phyloP scores from a whole-genome alignment of 2,888 invertebrate species.

The Sarcophaga caerulescens region DNA sequence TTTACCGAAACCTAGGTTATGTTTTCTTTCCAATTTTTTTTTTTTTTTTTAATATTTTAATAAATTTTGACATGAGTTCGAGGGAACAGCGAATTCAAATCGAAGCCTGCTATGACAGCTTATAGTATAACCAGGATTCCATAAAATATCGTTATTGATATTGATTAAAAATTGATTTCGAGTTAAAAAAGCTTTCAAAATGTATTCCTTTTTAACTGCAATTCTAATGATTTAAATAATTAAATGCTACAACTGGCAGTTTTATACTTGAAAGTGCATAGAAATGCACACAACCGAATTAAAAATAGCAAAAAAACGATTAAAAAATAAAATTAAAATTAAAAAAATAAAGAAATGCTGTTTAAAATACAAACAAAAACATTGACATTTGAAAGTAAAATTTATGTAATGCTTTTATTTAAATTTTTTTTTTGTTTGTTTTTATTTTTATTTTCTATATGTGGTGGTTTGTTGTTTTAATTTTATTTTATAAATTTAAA shows the following conservation, averaged over 20 bases:
- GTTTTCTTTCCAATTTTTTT: too few relatives aligned
- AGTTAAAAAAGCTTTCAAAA: not conserved
- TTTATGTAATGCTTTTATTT: conserved; percentile 55
- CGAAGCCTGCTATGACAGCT: too few relatives aligned
- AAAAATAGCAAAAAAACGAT: conserved; percentile 46
- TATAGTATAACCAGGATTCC: too few relatives aligned
- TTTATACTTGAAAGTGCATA: conserved; percentile 31
- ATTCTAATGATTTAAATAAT: conserved; percentile 23
- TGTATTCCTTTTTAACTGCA: not conserved
- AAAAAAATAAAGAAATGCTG: not conserved
- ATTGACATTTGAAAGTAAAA: conserved; percentile 68
- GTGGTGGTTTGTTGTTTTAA: conserved; percentile 25
- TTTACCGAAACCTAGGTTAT: too few relatives aligned
- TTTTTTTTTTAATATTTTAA: too few relatives aligned
- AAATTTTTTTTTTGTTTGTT: not conserved
- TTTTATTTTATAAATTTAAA: conserved; percentile 25
- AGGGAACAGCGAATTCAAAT: too few relatives aligned
- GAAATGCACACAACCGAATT: conserved; percentile 25
- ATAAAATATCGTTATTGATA: too few relatives aligned
- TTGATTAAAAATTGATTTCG: too few relatives aligned
- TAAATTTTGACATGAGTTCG: too few relatives aligned
- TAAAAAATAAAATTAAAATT: conserved; percentile 1
- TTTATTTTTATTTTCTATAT: not conserved
- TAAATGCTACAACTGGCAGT: conserved; percentile 15
- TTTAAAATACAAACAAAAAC: conserved; percentile 5